These are phyloP conservation scores for Micrasema longulum DNA, from an alignment of 1,140 invertebrate genomes.

Conservation along the genomic window DNA sequence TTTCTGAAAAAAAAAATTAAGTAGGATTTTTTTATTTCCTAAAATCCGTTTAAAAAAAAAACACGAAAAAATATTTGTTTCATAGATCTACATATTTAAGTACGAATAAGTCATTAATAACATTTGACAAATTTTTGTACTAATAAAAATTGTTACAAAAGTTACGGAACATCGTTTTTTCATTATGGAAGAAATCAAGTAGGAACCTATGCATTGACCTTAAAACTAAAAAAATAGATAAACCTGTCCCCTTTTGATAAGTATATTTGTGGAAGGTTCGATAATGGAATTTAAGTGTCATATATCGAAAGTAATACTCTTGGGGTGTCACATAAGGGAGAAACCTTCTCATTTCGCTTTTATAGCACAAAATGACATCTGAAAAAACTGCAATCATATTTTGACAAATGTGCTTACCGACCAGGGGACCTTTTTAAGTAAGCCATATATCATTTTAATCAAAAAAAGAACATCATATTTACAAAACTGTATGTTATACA, in stretches of 20 bases:
- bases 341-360: conserved; percentile 50
- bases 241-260: conserved; percentile 46
- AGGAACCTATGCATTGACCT: background rate
- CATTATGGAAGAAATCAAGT: background rate
- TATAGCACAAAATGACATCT: conserved; percentile 45
- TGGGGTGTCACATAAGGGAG: conserved; percentile 28
- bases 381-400: conserved; percentile 53
- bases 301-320: conserved; percentile 44
- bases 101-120: too few relatives aligned
- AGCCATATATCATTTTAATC: too few relatives aligned
- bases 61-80: too few relatives aligned
- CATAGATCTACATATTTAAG: too few relatives aligned
- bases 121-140: too few relatives aligned
- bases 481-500: too few relatives aligned
- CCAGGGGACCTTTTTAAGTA: conserved; percentile 1
- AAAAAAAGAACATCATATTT: too few relatives aligned
- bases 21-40: too few relatives aligned
- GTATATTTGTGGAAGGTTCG: conserved; percentile 40
- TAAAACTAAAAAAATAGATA: conserved; percentile 13
- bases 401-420: conserved; percentile 48
- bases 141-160: too few relatives aligned
- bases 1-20: too few relatives aligned
- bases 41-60: too few relatives aligned
- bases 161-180: too few relatives aligned
- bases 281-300: conserved; percentile 55